phyloP scores from a whole-genome alignment of 2,113 vertebrate genomes.

The Pelusios castaneus region DNA sequence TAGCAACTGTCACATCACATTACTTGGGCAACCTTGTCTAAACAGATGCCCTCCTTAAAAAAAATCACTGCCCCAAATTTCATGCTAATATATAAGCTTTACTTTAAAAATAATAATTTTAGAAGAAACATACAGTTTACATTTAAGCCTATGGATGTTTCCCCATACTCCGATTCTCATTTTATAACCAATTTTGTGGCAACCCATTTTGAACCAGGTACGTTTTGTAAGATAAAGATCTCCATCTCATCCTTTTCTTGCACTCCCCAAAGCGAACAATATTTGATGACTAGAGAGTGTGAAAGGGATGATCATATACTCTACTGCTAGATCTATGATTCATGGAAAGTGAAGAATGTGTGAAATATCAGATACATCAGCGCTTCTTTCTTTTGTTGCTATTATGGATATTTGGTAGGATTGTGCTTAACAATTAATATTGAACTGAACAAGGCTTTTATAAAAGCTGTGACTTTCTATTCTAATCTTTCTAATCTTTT shows the following conservation, averaged over 20 bases:
- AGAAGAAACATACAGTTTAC: slow-evolving; percentile 66
- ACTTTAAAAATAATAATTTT: slow-evolving; percentile 50
- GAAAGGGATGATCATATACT: background rate
- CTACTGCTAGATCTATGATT: background rate
- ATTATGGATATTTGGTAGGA: background rate
- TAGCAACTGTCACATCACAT: slow-evolving; percentile 76
- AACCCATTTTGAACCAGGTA: slow-evolving; percentile 39
- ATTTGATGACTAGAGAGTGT: background rate
- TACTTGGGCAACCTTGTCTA: slow-evolving; percentile 66
- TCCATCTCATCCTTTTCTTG: background rate
- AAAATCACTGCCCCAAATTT: slow-evolving; percentile 64
- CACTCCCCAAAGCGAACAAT: background rate
- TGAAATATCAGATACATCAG: background rate
- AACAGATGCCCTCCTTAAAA: slow-evolving; percentile 70
- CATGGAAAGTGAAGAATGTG: background rate
- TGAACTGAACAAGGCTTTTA: background rate
- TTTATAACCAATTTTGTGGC: slow-evolving; percentile 50
- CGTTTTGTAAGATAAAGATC: slow-evolving; percentile 13
- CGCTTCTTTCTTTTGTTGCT: background rate
- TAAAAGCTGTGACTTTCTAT: slow-evolving; percentile 25
- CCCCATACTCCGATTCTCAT: slow-evolving; percentile 34
- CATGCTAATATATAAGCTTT: slow-evolving; percentile 54
- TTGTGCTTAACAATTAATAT: background rate
- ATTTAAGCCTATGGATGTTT: slow-evolving; percentile 24
- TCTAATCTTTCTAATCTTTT: too few species aligned